Base-by-base conservation (phyloP, 2,797 vertebrate species). In the Hozukius guyotensis region DNA sequence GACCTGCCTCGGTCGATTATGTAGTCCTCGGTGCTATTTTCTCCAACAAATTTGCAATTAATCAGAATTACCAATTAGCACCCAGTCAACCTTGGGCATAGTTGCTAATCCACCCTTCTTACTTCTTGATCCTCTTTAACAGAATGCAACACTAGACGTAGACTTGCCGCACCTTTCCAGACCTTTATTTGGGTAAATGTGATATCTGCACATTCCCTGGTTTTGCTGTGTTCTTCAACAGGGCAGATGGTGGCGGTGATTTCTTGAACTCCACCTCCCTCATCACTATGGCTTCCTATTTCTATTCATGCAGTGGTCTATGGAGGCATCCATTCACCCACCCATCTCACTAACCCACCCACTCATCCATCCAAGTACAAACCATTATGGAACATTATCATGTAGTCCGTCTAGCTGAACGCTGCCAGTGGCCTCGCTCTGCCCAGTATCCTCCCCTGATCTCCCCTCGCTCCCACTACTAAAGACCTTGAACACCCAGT, bases 341-440 rank as follows among this genome's bases (percentile, higher is more conserved):
- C 31, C 60, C 20, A 56, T 63, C 49, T 18, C 6, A 31, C 38
- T 25, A 38, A 72, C 42, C 65, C 67, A 49, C 52, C 68, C 38
- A 57, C 32, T 34, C 31, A 36, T 73, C 81, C 60, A n/a, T 84
- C 86, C 72, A 86, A 73, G 27, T 70, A 59, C 76, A 77, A 72
- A 77, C 73, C 69, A 77, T 88, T 87, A 89, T 38, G 34, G 72
- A 79, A 74, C 72, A 75, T 90, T 81, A 81, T 79, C 76, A 78
- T 80, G 80, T 59, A 76, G 65, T 68, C 29, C 4, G 12, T 84
- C 78, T 61, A 11, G 61, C 79, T 77, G 59, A 77, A 72, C 9
- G 29, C 62, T 80, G 80, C 83, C 87, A 75, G 77, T 79, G 86
- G 75, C 77, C 79, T 78, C 13, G 0, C n/a, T 34, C 74, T 81